phyloP scores from a whole-genome alignment of 2,888 invertebrate species.

The Podotricha telesiphe region DNA sequence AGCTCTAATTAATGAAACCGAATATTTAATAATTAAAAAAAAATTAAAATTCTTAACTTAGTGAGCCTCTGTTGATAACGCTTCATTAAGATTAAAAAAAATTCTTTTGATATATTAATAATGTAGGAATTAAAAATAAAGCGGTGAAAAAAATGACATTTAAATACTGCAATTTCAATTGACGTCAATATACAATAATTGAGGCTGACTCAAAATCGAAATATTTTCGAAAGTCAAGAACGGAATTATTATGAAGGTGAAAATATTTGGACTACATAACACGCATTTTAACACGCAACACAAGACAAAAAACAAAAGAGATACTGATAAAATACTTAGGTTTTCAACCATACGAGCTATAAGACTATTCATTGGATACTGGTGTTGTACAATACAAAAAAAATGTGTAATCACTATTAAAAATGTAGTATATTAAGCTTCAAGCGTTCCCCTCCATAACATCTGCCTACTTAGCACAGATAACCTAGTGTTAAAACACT shows the following conservation, averaged over 20 bases:
- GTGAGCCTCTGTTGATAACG: background rate
- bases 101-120: slow-evolving; percentile 7
- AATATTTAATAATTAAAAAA: slow-evolving; percentile 10
- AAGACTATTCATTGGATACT: no score
- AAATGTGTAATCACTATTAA: no score
- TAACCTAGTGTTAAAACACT: background rate
- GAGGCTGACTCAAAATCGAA: slow-evolving; percentile 26
- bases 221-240: slow-evolving; percentile 17
- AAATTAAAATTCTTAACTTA: background rate
- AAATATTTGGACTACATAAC: slow-evolving; percentile 1
- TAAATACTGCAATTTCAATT: slow-evolving; percentile 12
- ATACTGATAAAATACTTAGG: no score
- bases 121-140: slow-evolving; percentile 7
- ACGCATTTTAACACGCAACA: background rate
- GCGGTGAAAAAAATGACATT: slow-evolving; percentile 1
- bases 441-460: no score
- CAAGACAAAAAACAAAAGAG: background rate
- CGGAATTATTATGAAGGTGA: slow-evolving; percentile 12
- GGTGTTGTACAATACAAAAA: no score
- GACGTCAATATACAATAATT: slow-evolving; percentile 16
- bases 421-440: no score
- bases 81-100: slow-evolving; percentile 5
- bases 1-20: background rate
- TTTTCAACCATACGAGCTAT: no score
- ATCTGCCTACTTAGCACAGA: no score